phyloP scores from a whole-genome alignment of 2,797 vertebrate species.

The Cyprinella venusta region DNA sequence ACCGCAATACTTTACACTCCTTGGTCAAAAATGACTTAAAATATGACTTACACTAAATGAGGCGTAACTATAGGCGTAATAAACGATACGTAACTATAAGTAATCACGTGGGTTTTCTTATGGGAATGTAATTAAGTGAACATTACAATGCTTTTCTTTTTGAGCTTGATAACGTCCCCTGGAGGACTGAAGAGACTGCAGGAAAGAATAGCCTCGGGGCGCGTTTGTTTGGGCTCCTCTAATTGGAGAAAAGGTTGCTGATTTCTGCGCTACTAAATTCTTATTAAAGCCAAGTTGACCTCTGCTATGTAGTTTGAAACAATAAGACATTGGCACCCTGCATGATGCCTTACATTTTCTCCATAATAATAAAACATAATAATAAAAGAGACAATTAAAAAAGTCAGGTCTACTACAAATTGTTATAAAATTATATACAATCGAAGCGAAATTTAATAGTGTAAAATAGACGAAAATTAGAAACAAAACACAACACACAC shows the following conservation, averaged over 20 bases:
- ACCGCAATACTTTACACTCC: not conserved
- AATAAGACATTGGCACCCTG: slow-evolving; percentile 65
- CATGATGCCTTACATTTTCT: slow-evolving; percentile 64
- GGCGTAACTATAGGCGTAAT: not conserved
- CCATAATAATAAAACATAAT: not conserved
- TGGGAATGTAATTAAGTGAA: slow-evolving; percentile 68
- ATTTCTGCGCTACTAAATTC: slow-evolving; percentile 80
- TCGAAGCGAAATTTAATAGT: not conserved
- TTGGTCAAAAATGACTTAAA: not conserved
- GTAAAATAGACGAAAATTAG: not conserved
- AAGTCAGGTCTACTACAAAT: not conserved
- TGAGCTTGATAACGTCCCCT: slow-evolving; percentile 67
- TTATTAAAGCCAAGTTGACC: slow-evolving; percentile 81
- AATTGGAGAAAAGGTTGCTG: slow-evolving; percentile 80
- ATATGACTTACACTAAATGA: not conserved
- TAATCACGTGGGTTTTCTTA: slow-evolving; percentile 44
- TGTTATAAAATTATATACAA: not conserved
- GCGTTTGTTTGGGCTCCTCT: slow-evolving; percentile 82
- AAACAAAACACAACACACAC: not conserved
- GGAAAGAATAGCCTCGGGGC: slow-evolving; percentile 74
- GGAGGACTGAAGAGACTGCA: slow-evolving; percentile 66
- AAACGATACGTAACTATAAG: slow-evolving; percentile 35
- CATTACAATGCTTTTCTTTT: slow-evolving; percentile 75
- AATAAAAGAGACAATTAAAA: not conserved
- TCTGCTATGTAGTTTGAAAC: slow-evolving; percentile 73